Base-by-base conservation (phyloP, 2,113 vertebrate species). In the Prietella phreatophila region DNA sequence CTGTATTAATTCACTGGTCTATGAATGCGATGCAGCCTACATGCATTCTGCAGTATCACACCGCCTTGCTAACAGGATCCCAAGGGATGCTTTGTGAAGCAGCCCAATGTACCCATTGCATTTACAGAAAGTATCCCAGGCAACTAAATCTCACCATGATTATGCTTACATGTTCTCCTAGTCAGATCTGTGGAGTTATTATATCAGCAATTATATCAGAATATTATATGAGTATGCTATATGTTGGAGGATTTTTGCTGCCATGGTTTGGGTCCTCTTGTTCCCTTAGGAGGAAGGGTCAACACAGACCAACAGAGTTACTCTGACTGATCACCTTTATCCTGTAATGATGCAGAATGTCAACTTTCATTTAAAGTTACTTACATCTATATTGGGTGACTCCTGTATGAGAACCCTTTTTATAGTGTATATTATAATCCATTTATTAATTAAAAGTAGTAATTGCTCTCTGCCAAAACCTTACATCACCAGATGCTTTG, bases 101-200 rank as follows among this genome's bases (percentile, higher is more conserved):
- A 27, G 61, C 85, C 79, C 84, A 69, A 85, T 86, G 73, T 76
- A 91, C 42, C 3, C 87, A 25, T 63, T 89, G 85, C 85, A 22
- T 89, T 86, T 79, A 85, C 50, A 90, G 83, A 82, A 89, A 82
- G 85, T 91, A 84, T 90, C 91, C 79, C 67, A 75, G 89, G 89
- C 89, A 90, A 92, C 91, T 60, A 82, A 86, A 83, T 83, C 84
- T 83, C 88, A 61, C 1, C 53, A n/a, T 87, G 81, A 17, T 60
- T 73, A 30, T 27, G 30, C 8, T 60, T 63, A 58, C 9, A 10
- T 60, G 55, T 73, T 75, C 53, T 82, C 47, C 63, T 75, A 85
- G 42, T 63, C 88, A 58, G 83, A 85, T 60, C 58, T 80, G 20
- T 33, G 47, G 80, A 33, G 80, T 65, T 83, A 47, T 47, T 47